Evolutionary conservation across 2,797 vertebrate genomes (phyloP).

Genomic region (Schizopygopsis malacanthus): DNA sequence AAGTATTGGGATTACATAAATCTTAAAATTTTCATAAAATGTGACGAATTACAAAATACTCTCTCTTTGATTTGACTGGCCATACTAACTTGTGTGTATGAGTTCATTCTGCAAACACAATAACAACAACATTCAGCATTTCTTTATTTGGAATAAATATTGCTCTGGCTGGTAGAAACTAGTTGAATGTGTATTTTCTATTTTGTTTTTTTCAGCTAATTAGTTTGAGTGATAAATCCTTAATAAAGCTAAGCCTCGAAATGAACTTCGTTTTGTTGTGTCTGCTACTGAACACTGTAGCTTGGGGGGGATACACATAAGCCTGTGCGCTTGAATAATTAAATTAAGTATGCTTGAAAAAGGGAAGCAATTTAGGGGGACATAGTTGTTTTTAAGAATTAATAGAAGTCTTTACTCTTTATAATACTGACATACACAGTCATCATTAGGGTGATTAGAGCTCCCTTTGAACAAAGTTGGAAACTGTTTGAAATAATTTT

Average conservation of each 20-base stretch:
- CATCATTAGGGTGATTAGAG: background rate
- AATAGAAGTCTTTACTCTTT: background rate
- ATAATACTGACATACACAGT: background rate
- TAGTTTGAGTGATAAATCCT: constrained; percentile 7
- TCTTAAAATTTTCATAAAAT: background rate
- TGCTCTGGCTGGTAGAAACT: background rate
- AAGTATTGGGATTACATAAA: background rate
- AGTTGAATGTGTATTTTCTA: background rate
- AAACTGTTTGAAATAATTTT: background rate
- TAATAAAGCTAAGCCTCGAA: constrained; percentile 2
- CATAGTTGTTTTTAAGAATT: constrained; percentile 16
- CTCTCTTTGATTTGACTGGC: background rate
- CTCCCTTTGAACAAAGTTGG: background rate
- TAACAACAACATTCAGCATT: background rate
- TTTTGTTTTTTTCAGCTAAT: background rate
- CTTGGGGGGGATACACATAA: background rate
- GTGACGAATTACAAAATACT: background rate
- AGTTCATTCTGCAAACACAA: background rate
- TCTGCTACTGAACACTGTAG: background rate
- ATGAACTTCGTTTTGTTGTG: constrained; percentile 11
- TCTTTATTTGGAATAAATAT: constrained; percentile 9
- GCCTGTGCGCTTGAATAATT: constrained; percentile 6
- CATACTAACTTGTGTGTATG: background rate
- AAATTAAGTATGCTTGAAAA: constrained; percentile 5
- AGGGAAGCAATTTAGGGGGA: background rate